Percentiles rank a stretch among this genome's conserved stretches.
These are phyloP conservation scores for Pantala flavescens DNA, from an alignment of 1,140 invertebrate species.

Conservation along the genomic window DNA sequence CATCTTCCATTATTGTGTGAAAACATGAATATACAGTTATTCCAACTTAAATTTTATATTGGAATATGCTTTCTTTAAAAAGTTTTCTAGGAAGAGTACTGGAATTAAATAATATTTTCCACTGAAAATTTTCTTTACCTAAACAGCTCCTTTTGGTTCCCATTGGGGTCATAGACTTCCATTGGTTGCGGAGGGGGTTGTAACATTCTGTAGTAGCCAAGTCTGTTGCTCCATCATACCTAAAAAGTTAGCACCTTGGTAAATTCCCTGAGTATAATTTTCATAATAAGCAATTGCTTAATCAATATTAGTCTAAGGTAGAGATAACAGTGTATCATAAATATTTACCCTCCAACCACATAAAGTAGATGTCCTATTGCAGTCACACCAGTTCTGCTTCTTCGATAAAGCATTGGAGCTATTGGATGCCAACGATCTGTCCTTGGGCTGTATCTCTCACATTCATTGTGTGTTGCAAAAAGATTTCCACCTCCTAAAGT, in stretches of 20 bases:
- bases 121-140: constrained; percentile 33
- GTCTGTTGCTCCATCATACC: constrained; percentile 57
- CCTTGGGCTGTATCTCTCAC: constrained; percentile 56
- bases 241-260: constrained; percentile 24
- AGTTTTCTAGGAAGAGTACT: no score
- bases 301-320: background rate
- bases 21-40: no score
- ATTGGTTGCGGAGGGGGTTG: constrained; percentile 48
- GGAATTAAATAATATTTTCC: no score
- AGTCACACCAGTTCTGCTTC: constrained; percentile 52
- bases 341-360: constrained; percentile 47
- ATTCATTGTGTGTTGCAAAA: constrained; percentile 61
- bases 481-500: constrained; percentile 51
- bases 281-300: no score
- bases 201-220: constrained; percentile 54
- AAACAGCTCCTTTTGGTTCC: constrained; percentile 60
- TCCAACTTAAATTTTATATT: no score
- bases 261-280: no score
- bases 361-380: constrained; percentile 48
- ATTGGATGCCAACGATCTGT: constrained; percentile 52
- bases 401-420: constrained; percentile 48
- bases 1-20: no score
- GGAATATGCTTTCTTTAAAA: no score
- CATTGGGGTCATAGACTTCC: constrained; percentile 58
- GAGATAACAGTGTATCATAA: background rate